These are phyloP conservation scores for Lagria hirta DNA, from an alignment of 2,888 invertebrate species.

Conservation along the genomic window DNA sequence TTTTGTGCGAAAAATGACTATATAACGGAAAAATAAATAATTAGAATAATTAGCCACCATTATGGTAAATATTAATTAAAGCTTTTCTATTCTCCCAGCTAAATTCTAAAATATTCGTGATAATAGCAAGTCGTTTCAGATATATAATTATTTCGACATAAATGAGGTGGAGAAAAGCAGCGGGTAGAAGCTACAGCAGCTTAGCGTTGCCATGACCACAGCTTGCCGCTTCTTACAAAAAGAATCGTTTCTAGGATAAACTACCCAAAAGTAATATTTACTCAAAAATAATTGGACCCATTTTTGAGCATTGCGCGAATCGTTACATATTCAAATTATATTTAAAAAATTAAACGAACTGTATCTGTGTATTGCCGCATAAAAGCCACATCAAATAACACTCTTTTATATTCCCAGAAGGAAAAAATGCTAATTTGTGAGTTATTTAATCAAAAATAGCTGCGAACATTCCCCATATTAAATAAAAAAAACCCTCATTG, in stretches of 20 bases:
- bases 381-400: no score
- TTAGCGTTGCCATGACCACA: constrained; percentile 38
- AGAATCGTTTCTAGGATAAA: constrained; percentile 23
- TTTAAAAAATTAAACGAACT: no score
- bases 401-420: no score
- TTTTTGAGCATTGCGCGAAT: no score
- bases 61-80: constrained; percentile 17
- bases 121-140: constrained; percentile 20
- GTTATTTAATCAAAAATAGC: no score
- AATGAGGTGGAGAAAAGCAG: constrained; percentile 36
- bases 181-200: constrained; percentile 32
- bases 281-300: constrained; percentile 26
- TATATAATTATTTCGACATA: constrained; percentile 37
- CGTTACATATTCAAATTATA: no score
- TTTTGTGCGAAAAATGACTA: no score
- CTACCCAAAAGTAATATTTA: constrained; percentile 10
- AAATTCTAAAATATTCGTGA: constrained; percentile 18
- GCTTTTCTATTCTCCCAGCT: constrained; percentile 20
- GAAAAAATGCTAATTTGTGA: no score
- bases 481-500: no score
- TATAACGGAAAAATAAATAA: no score
- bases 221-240: constrained; percentile 33
- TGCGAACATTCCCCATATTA: no score
- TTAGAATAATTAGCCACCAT: constrained; percentile 15
- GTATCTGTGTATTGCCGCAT: no score